Percentiles rank a stretch among this genome's conserved stretches.
These are phyloP conservation scores for Galbula dea DNA, from an alignment of 2,113 vertebrate species.

Conservation along the genomic window DNA sequence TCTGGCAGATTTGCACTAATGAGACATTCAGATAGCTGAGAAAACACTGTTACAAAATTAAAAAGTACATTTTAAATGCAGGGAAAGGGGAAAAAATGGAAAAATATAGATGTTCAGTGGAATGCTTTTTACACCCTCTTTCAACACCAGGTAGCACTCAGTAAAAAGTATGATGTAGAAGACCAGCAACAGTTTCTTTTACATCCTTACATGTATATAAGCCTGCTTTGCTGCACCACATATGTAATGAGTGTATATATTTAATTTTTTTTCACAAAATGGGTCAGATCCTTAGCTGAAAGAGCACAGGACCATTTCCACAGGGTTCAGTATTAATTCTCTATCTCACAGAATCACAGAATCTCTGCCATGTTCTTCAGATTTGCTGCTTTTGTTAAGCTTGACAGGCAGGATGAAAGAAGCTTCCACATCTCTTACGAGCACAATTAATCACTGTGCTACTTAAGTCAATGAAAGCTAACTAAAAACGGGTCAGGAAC, in stretches of 20 bases:
- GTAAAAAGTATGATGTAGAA: neutral
- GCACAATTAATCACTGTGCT: neutral
- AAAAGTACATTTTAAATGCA: neutral
- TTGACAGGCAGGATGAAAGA: neutral
- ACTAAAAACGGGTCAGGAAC: neutral
- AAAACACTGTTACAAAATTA: neutral
- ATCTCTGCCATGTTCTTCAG: neutral
- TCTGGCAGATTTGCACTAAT: neutral
- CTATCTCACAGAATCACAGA: too few species aligned
- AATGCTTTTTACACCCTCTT: neutral
- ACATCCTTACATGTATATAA: neutral
- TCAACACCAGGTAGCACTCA: neutral
- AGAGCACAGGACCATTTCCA: neutral
- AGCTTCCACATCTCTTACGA: slow-evolving; percentile 26
- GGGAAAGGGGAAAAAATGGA: neutral
- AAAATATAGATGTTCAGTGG: neutral
- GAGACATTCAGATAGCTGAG: neutral
- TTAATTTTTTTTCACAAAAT: neutral
- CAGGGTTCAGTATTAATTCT: neutral
- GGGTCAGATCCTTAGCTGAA: neutral
- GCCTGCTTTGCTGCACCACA: neutral
- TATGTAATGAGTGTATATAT: neutral
- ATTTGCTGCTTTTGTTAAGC: neutral
- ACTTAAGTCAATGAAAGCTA: slow-evolving; percentile 1
- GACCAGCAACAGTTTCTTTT: neutral